Evolutionary conservation across 2,888 invertebrate genomes (phyloP), one percentile per base, ranked within the genome.

Genomic region (Chalcosyrphus nemorum): DNA sequence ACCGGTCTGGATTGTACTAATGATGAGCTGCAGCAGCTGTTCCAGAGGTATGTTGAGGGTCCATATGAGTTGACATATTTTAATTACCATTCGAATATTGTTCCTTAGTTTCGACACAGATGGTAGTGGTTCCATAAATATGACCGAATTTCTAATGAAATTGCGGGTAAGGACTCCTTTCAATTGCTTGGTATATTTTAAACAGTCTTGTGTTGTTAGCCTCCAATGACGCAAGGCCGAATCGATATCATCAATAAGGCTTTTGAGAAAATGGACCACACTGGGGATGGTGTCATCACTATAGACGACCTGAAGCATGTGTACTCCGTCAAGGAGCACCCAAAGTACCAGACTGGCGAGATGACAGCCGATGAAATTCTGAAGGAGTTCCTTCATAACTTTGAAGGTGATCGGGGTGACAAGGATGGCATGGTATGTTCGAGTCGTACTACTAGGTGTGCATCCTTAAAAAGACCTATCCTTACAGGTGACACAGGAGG

Each of bases 401-500:
- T 98, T 89, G 98, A 98, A 90, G 93, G 94, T 15, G 95, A 94
- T 3, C 84, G 86, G 1, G 89, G 89, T 11, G 88, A 93, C 15
- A 93, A 92, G 6, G 96, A 98, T 90, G 97, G 96, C 87, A 94
- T 93, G 92, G 97, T 97, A 91, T 19, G 41, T 11, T 13, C n/a
- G 9, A 9, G 3, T 43, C 11, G 21, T 11, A 21, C 0, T 2
- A 61, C 1, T 9, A 24, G 32, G 9, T 38, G 7, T 2, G 4
- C 11, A 13, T n/a, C 4, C 59, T 43, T 15, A 41, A 19, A 41
- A 3, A 38, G 43, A 6, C n/a, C n/a, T 63, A 17, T 35, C n/a
- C n/a, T 56, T 75, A 6, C 92, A 98, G 98, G 96, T 98, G 13
- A 97, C 97, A 0, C 93, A 95, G 87, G 98, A 98, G 87, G 99